Evolutionary conservation across 2,797 vertebrate species (phyloP).

Genomic region (Choloepus didactylus): DNA sequence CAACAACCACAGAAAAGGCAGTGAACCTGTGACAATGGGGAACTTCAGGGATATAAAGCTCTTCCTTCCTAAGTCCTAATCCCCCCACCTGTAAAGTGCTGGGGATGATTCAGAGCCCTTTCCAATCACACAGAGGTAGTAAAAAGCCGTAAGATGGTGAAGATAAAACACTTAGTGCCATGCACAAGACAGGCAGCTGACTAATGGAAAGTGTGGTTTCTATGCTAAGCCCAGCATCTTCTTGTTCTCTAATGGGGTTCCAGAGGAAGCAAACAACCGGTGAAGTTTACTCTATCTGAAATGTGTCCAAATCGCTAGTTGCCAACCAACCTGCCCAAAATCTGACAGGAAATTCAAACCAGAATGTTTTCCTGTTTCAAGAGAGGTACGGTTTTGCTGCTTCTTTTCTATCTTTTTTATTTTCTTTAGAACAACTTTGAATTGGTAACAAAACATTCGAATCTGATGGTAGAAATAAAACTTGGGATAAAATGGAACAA

Average conservation of each 20-base stretch:
- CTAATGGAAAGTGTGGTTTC: neutral
- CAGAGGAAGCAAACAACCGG: slow-evolving; percentile 32
- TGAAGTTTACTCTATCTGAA: slow-evolving; percentile 71
- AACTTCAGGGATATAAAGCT: neutral
- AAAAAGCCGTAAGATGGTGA: neutral
- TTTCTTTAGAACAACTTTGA: neutral
- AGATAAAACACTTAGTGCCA: neutral
- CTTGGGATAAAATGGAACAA: slow-evolving; percentile 64
- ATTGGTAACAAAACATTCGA: slow-evolving; percentile 53
- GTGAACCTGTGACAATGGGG: rapidly evolving
- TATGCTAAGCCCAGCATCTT: neutral
- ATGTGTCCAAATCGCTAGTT: slow-evolving; percentile 36
- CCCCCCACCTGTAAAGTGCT: neutral
- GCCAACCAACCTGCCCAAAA: slow-evolving; percentile 68
- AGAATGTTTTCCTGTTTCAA: slow-evolving; percentile 63
- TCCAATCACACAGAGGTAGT: neutral
- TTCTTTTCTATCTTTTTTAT: neutral
- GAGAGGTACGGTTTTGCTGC: neutral
- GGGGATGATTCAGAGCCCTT: neutral
- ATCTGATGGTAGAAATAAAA: slow-evolving; percentile 71
- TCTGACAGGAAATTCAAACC: slow-evolving; percentile 78
- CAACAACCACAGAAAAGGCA: neutral
- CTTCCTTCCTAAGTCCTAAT: neutral
- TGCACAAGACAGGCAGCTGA: neutral
- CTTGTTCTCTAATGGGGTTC: neutral